A percentile compares a stretch with the other conserved stretches of the same genome.
phyloP scores from a whole-genome alignment of 2,888 invertebrate genomes.

The Pedicia rivosa region DNA sequence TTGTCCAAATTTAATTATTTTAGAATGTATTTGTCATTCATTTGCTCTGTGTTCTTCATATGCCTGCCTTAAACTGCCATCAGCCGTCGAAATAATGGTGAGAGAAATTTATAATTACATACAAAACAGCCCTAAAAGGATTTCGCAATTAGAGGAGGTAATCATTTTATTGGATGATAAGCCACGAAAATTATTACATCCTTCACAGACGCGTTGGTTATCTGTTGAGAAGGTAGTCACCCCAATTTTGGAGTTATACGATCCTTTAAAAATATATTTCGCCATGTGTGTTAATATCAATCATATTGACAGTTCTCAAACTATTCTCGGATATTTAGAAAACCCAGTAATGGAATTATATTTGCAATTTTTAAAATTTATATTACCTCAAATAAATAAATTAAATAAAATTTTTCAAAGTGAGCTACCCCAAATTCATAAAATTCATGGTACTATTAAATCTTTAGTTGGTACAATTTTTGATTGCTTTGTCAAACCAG shows the following conservation, averaged over 20 bases:
- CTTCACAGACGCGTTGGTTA: not conserved
- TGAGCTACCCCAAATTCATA: not conserved
- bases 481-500: not conserved
- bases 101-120: constrained; percentile 18
- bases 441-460: not conserved
- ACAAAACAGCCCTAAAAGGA: constrained; percentile 16
- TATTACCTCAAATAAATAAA: not conserved
- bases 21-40: constrained; percentile 22
- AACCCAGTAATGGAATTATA: not conserved
- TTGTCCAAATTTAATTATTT: constrained; percentile 18
- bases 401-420: not conserved
- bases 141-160: constrained; percentile 14
- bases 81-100: constrained; percentile 16
- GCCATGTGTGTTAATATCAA: constrained; percentile 2
- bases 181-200: constrained; percentile 15
- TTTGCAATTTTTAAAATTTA: not conserved
- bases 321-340: not conserved
- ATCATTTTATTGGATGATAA: constrained; percentile 15
- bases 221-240: constrained; percentile 1
- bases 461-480: not conserved
- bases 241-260: constrained; percentile 4
- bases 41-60: constrained; percentile 18
- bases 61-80: constrained; percentile 18
- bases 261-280: constrained; percentile 8
- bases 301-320: not conserved